Evolutionary conservation across 1,140 invertebrate species (phyloP), one percentile per base, ranked within the genome.

Genomic region (Drosophila arizonae): DNA sequence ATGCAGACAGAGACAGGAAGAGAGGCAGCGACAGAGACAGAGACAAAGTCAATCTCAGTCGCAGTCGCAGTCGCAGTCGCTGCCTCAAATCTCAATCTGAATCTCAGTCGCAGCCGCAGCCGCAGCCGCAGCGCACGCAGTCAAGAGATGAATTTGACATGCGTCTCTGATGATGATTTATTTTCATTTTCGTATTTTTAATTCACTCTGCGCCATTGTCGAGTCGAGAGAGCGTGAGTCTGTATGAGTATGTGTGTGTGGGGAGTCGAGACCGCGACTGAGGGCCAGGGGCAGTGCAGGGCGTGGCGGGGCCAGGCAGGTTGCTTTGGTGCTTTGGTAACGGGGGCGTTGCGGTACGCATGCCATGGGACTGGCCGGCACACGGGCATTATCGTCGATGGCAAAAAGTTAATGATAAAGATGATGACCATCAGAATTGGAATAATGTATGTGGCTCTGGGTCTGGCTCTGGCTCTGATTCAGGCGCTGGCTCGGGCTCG

Each of bases 111-210:
- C 61, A 68, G 72, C 68, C 52, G 56, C 77, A 74, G 78, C 74
- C 70, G 21, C 21, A 24, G 21, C 39, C 65, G 8, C 61, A 68
- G 72, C 68, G 61, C 70, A 73, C 52, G 56, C 77, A 74, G 78
- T 77, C 70, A 70, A 65, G 79, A 81, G 78, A 74, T 77, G 79
- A 81, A 81, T 81, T 81, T 81, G 79, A 81, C 79, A 81, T 81
- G 79, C 79, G 79, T 81, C 78, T 81, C 79, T 81, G 79, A 81
- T 81, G 79, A 81, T 81, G 79, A 81, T 81, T 81, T 81, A 81
- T 81, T 81, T 81, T 81, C 79, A 77, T 81, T 81, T 81, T 81
- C 81, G 74, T 81, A 77, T 81, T 81, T 81, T 81, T 81, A 81
- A 81, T 81, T 81, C 79, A 81, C 79, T 81, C 79, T 81, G 79